Base-by-base conservation (phyloP, 2,113 vertebrate species). In the Peromyscus leucopus region DNA sequence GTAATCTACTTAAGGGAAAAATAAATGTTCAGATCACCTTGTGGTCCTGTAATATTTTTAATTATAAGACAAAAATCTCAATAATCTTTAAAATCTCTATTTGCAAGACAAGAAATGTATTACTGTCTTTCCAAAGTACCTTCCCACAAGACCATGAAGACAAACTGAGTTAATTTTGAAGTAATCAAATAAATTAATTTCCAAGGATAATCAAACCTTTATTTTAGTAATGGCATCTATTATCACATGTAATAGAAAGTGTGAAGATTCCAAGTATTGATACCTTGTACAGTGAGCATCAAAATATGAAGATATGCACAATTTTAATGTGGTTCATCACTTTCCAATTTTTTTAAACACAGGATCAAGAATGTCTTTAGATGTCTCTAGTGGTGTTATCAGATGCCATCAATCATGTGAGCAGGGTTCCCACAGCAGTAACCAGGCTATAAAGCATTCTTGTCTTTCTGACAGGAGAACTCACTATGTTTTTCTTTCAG, bases 101-200 rank as follows among this genome's bases (percentile, higher is more conserved):
- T 80, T 90, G 26, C 36, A 96, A 83, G 82, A 84, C n/a, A 94
- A 96, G n/a, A 97, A 92, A 75, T 94, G 31, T 26, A 96, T 75
- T 51, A 96, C 93, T 90, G 78, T 33, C 46, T 72, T 94, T 88
- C 86, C 89, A 93, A 74, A 85, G 46, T 9, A 31, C 51, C 48
- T 88, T 94, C 94, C 13, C 83, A 65, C 42, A 61, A 7, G 11
- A 72, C 46, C 51, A 24, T 65, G 79, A 71, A 93, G 69, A 94
- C 59, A 92, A 90, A 97, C 71, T 51, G 48, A 51, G 42, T 91
- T 97, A 83, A 96, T 84, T 95, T 96, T 87, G 5, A 83, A 72
- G 69, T 80, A 65, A 93, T 86, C 0, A 1, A 94, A 91, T 95
- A 69, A 46, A 67, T 3, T 3, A 85, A 63, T 87, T 93, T 94